Conservation (phyloP, 2,888 invertebrate genomes). For the Antheraea yamamai region DNA sequence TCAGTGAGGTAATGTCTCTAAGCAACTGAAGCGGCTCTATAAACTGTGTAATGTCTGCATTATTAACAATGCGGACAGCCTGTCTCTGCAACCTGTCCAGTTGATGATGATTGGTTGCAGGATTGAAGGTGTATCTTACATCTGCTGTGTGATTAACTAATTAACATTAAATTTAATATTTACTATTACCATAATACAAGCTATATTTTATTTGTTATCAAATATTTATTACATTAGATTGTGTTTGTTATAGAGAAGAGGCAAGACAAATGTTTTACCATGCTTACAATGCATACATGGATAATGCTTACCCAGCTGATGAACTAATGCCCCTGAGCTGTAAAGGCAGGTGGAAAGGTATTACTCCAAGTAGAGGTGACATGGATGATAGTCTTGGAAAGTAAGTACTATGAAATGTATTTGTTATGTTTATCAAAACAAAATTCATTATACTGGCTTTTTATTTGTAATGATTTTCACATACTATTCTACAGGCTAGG, state of each 20-base stretch:
- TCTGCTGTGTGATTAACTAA: no score
- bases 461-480: no score
- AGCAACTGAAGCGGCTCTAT: no score
- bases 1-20: no score
- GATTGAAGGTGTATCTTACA: no score
- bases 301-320: conserved; percentile 98
- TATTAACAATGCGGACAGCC: no score
- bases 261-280: conserved; percentile 98
- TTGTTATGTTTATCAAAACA: background rate
- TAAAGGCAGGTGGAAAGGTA: conserved; percentile 93
- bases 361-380: conserved; percentile 95
- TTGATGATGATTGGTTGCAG: no score
- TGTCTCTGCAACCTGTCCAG: no score
- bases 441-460: background rate
- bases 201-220: background rate
- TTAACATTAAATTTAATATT: no score
- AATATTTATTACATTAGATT: background rate
- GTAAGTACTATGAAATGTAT: conserved; percentile 81
- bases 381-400: conserved; percentile 98
- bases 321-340: conserved; percentile 99
- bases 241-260: conserved; percentile 85
- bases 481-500: no score
- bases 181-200: background rate
- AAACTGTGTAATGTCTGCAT: no score
- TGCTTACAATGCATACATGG: conserved; percentile 97